Evolutionary conservation across 2,113 vertebrate species (phyloP).

Genomic region (Phrynosoma platyrhinos): DNA sequence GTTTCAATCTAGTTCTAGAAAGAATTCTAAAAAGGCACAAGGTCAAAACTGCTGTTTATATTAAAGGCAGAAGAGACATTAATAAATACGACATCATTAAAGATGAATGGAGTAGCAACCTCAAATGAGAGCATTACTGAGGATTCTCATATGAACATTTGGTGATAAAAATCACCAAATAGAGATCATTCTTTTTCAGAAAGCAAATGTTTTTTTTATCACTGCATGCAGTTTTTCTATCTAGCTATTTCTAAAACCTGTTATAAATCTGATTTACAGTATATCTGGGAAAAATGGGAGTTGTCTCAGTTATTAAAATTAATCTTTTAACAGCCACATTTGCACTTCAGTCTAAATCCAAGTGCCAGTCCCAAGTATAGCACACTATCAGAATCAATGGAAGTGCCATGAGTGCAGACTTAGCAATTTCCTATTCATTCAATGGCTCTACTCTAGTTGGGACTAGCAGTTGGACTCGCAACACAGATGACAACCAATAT

Average conservation of each 20-base stretch:
- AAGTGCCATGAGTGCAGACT: too few species aligned
- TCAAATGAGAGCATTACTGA: slow-evolving; percentile 35
- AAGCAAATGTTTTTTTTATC: slow-evolving; percentile 37
- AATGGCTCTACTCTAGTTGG: too few species aligned
- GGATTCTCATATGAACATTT: slow-evolving; percentile 31
- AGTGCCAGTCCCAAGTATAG: too few species aligned
- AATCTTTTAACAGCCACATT: slow-evolving; percentile 31
- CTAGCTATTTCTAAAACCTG: slow-evolving; percentile 24
- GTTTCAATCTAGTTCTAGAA: slow-evolving; percentile 8
- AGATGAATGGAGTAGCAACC: slow-evolving; percentile 11
- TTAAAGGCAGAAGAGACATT: slow-evolving; percentile 18
- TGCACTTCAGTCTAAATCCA: not conserved
- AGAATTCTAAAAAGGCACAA: not conserved
- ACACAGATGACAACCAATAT: too few species aligned
- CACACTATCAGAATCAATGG: too few species aligned
- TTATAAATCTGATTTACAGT: slow-evolving; percentile 43
- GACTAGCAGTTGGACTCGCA: too few species aligned
- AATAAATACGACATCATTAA: slow-evolving; percentile 43
- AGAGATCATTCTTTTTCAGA: slow-evolving; percentile 22
- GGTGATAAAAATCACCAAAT: slow-evolving; percentile 40
- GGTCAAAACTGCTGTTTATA: not conserved
- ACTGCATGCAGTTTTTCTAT: not conserved
- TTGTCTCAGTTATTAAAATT: slow-evolving; percentile 38
- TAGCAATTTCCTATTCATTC: too few species aligned
- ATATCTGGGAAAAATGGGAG: slow-evolving; percentile 15